phyloP scores from a whole-genome alignment of 2,797 vertebrate species.

The Pogoniulus pusillus region DNA sequence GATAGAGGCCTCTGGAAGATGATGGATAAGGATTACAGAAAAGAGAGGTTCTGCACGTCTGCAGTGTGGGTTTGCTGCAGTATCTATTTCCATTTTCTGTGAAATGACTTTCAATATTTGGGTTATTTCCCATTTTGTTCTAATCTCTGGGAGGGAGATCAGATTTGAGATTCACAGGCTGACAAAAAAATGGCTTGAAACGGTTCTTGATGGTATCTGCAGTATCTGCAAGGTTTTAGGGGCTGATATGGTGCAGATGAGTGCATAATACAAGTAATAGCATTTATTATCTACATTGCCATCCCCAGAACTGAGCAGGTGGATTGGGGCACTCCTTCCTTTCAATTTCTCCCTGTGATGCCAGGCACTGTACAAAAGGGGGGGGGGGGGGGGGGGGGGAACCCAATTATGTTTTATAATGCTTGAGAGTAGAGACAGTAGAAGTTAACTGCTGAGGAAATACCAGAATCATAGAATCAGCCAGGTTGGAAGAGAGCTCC shows the following conservation, averaged over 20 bases:
- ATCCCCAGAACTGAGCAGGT: not conserved
- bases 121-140: slow-evolving; percentile 26
- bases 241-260: slow-evolving; percentile 26
- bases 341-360: not conserved
- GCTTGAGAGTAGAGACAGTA: not conserved
- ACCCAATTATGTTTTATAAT: not conserved
- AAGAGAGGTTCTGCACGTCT: slow-evolving; percentile 52
- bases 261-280: slow-evolving; percentile 32
- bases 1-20: slow-evolving; percentile 31
- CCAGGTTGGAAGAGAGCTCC: too few species aligned
- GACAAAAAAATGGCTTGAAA: slow-evolving; percentile 44
- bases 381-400: not conserved
- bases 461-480: not conserved
- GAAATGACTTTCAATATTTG: slow-evolving; percentile 61
- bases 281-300: not conserved
- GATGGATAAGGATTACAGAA: slow-evolving; percentile 12
- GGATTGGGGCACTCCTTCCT: not conserved
- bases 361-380: not conserved
- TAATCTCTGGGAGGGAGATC: slow-evolving; percentile 43
- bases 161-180: slow-evolving; percentile 48
- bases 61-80: slow-evolving; percentile 53
- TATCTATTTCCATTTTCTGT: slow-evolving; percentile 60
- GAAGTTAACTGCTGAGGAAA: not conserved
- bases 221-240: slow-evolving; percentile 52
- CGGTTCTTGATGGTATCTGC: slow-evolving; percentile 27